phyloP scores from a whole-genome alignment of 2,888 invertebrate species.

The Sphaerophoria rueppellii region DNA sequence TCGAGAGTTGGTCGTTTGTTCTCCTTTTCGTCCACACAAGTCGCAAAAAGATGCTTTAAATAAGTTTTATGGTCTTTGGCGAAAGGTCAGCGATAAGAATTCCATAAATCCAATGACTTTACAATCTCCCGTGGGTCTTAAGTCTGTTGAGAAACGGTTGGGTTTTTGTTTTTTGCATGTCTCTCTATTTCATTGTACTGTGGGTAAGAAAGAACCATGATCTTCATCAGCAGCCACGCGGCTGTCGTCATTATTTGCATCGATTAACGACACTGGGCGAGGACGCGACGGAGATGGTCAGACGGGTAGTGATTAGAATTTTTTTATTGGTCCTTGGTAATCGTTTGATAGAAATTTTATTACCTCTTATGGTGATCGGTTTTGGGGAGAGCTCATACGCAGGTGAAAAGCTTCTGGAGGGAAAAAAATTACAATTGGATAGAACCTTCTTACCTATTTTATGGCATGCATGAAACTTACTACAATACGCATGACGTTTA shows the following conservation, averaged over 20 bases:
- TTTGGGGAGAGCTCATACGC: conserved; percentile 15
- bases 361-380: conserved; percentile 60
- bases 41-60: conserved; percentile 59
- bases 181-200: conserved; percentile 57
- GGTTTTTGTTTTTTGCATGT: conserved; percentile 19
- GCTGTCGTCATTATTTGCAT: conserved; percentile 68
- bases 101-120: conserved; percentile 73
- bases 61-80: conserved; percentile 68
- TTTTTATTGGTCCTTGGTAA: conserved; percentile 56
- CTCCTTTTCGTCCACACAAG: not conserved
- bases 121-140: conserved; percentile 47
- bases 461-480: conserved; percentile 68
- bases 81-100: conserved; percentile 74
- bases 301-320: conserved; percentile 30
- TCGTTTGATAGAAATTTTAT: conserved; percentile 71
- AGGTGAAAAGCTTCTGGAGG: conserved; percentile 69
- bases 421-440: not conserved
- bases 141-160: not conserved
- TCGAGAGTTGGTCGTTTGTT: conserved; percentile 15
- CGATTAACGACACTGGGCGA: conserved; percentile 63
- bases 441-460: conserved; percentile 54
- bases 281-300: no score
- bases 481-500: conserved; percentile 60
- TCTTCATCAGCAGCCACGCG: conserved; percentile 52
- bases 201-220: conserved; percentile 24